These are phyloP conservation scores for Chlorodrepanis virens DNA, from an alignment of 2,113 vertebrate species.

Conservation along the genomic window DNA sequence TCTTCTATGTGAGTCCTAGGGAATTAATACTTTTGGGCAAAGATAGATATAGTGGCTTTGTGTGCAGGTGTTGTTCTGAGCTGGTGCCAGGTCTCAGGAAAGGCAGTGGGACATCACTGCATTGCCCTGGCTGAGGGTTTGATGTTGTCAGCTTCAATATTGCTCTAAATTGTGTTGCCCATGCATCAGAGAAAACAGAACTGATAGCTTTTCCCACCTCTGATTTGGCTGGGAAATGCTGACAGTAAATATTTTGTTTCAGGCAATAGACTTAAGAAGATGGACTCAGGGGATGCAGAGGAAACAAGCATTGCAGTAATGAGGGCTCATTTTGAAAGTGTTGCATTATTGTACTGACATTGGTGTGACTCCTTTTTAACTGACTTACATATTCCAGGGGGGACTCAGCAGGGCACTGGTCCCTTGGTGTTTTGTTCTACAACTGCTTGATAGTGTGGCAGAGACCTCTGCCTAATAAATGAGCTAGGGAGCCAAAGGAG, in stretches of 20 bases:
- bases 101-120: background rate
- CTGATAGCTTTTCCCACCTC: background rate
- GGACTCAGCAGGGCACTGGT: background rate
- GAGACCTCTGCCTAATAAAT: background rate
- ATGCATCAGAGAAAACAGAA: background rate
- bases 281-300: background rate
- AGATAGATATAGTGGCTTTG: background rate
- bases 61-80: background rate
- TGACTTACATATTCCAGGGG: background rate
- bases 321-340: background rate
- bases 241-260: slow-evolving; percentile 16
- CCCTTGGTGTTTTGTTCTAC: background rate
- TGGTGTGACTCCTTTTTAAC: background rate
- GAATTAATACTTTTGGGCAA: background rate
- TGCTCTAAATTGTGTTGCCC: background rate
- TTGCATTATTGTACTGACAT: background rate
- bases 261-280: background rate
- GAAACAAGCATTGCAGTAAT: background rate
- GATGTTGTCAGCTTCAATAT: background rate
- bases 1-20: background rate
- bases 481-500: background rate
- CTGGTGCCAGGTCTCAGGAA: background rate
- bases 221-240: background rate
- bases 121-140: background rate
- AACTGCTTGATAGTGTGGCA: background rate